Percentiles rank a stretch among this genome's conserved stretches.
phyloP scores from a whole-genome alignment of 2,797 vertebrate genomes.

The Petrocephalus sullivani region DNA sequence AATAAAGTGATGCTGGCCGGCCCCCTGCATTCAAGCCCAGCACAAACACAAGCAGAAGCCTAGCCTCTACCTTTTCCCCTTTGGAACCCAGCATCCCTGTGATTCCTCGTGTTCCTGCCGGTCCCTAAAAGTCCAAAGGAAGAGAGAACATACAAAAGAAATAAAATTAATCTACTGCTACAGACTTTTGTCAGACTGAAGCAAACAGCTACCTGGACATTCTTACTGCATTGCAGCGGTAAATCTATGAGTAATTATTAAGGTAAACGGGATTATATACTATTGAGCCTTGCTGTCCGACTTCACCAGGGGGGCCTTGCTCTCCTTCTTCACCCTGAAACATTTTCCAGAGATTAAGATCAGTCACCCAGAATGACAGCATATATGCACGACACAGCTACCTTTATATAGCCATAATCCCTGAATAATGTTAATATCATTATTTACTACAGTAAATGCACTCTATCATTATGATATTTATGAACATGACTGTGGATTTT shows the following conservation, averaged over 20 bases:
- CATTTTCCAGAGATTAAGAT: conserved; percentile 17
- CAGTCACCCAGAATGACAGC: not conserved
- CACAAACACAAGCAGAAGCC: not conserved
- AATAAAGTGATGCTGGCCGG: not conserved
- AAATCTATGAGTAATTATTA: not conserved
- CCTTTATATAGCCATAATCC: not conserved
- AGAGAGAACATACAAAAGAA: conserved; percentile 8
- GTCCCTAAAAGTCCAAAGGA: conserved; percentile 65
- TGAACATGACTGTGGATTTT: not conserved
- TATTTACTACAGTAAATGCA: not conserved
- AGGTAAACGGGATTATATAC: conserved; percentile 54
- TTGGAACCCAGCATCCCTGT: conserved; percentile 80
- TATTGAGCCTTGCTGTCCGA: conserved; percentile 81
- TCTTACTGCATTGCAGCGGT: not conserved
- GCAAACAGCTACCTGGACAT: not conserved
- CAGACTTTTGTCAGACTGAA: not conserved
- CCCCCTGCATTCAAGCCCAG: not conserved
- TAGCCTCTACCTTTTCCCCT: conserved; percentile 76
- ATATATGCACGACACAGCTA: no score
- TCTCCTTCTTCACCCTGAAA: conserved; percentile 90
- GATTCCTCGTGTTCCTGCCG: conserved; percentile 80
- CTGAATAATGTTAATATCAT: not conserved
- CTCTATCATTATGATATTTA: not conserved
- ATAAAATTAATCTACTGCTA: not conserved
- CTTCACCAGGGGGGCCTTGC: conserved; percentile 78